phyloP scores from a whole-genome alignment of 2,113 vertebrate genomes.

The Peromyscus polionotus region DNA sequence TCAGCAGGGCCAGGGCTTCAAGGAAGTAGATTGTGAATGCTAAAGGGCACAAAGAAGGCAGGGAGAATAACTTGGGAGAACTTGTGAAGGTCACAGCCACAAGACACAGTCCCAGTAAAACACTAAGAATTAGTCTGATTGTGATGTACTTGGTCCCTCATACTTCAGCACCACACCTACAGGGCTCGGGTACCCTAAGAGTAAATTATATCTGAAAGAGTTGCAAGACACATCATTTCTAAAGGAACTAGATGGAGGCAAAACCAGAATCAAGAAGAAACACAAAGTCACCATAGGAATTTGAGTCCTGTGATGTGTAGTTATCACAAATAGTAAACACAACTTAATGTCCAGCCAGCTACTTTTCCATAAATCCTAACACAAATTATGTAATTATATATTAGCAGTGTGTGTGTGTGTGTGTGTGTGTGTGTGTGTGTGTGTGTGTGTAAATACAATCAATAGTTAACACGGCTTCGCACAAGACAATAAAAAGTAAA shows the following conservation, averaged over 20 bases:
- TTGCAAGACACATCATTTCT: conserved; percentile 25
- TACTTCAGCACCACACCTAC: neutral
- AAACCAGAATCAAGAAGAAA: conserved; percentile 51
- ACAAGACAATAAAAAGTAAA: neutral
- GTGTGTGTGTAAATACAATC: no score
- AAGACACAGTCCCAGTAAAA: conserved; percentile 42
- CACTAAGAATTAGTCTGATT: conserved; percentile 51
- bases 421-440: no score
- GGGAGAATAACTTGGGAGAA: neutral
- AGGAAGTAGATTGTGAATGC: conserved; percentile 36
- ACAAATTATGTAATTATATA: conserved; percentile 15
- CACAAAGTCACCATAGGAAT: conserved; percentile 35
- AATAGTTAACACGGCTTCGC: neutral
- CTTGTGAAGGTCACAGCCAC: conserved; percentile 10
- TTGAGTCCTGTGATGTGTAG: neutral
- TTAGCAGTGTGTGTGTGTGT: no score
- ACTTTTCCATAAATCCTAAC: conserved; percentile 62
- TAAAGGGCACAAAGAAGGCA: neutral
- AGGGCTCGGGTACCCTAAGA: neutral
- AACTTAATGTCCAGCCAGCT: neutral
- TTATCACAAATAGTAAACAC: conserved; percentile 50
- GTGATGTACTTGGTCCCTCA: neutral
- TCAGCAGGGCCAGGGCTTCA: conserved; percentile 24
- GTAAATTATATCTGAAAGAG: conserved; percentile 26
- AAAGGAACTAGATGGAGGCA: neutral